These are phyloP conservation scores for Lepetodrilus schrolli DNA, from an alignment of 2,888 invertebrate genomes.

Conservation along the genomic window DNA sequence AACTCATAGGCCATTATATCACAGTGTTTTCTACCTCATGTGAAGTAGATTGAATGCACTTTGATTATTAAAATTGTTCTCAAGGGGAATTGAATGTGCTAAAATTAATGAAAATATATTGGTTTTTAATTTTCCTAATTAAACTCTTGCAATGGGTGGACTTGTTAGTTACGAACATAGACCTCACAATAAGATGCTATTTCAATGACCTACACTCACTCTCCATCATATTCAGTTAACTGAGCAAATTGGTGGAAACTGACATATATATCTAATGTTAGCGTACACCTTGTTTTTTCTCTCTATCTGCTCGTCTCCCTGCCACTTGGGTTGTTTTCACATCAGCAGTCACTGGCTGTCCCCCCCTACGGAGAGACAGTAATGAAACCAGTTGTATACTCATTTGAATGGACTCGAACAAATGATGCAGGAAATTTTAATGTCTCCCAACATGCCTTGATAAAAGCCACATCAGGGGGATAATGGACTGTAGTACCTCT, in stretches of 20 bases:
- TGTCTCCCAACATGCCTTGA: conserved; percentile 25
- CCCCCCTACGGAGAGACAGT: background rate
- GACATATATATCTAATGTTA: too few relatives aligned
- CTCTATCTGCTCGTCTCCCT: too few relatives aligned
- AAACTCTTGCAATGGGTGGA: background rate
- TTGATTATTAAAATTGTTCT: conserved; percentile 26
- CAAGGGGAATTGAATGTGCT: conserved; percentile 16
- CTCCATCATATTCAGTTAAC: background rate
- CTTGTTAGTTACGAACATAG: background rate
- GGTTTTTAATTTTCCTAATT: conserved; percentile 26
- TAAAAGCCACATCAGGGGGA: background rate
- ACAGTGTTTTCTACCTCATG: conserved; percentile 17
- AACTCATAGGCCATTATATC: conserved; percentile 12
- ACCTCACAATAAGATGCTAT: background rate
- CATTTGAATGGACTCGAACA: conserved; percentile 4
- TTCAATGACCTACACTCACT: background rate
- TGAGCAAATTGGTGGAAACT: background rate
- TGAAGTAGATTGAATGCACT: conserved; percentile 21
- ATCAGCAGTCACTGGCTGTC: background rate
- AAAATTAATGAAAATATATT: conserved; percentile 24
- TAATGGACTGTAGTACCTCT: conserved; percentile 7
- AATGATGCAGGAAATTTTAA: conserved; percentile 31
- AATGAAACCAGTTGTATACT: conserved; percentile 4
- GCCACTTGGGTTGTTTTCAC: background rate
- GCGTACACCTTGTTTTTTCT: too few relatives aligned